Evolutionary conservation across 2,888 invertebrate species (phyloP).

Genomic region (Athalia cordata): DNA sequence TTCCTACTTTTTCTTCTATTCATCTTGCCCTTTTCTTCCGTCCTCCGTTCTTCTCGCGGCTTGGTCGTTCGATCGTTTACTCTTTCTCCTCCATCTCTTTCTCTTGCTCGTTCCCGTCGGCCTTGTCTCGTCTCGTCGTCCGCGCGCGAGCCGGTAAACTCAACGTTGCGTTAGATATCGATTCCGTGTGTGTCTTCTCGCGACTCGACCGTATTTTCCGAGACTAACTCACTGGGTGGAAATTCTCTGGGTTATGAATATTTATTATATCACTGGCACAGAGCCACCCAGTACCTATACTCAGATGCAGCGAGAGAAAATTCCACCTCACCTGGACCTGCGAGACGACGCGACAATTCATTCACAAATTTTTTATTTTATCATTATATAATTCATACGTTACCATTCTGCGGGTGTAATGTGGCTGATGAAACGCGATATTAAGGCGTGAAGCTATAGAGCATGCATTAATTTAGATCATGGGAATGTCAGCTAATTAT

Average conservation of each 20-base stretch:
- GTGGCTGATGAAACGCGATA: background rate
- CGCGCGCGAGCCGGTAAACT: constrained; percentile 7
- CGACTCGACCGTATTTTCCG: constrained; percentile 42
- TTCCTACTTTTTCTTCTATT: constrained; percentile 22
- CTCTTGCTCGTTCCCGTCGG: constrained; percentile 28
- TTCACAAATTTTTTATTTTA: no score
- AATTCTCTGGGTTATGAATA: constrained; percentile 46
- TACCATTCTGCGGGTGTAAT: background rate
- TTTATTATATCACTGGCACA: constrained; percentile 34
- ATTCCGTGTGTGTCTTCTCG: constrained; percentile 44
- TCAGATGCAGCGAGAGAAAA: background rate
- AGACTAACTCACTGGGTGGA: constrained; percentile 19
- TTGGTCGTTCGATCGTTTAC: background rate
- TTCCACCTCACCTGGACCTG: background rate
- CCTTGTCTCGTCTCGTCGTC: constrained; percentile 34
- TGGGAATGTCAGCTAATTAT: no score
- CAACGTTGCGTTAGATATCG: constrained; percentile 45
- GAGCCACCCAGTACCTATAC: background rate
- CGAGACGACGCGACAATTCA: background rate
- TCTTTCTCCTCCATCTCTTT: background rate
- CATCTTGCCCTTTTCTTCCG: background rate
- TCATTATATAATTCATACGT: no score
- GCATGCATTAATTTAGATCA: no score
- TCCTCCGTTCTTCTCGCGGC: background rate
- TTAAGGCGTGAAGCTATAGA: background rate